phyloP scores from a whole-genome alignment of 2,888 invertebrate genomes.

The Drosophila borealis region DNA sequence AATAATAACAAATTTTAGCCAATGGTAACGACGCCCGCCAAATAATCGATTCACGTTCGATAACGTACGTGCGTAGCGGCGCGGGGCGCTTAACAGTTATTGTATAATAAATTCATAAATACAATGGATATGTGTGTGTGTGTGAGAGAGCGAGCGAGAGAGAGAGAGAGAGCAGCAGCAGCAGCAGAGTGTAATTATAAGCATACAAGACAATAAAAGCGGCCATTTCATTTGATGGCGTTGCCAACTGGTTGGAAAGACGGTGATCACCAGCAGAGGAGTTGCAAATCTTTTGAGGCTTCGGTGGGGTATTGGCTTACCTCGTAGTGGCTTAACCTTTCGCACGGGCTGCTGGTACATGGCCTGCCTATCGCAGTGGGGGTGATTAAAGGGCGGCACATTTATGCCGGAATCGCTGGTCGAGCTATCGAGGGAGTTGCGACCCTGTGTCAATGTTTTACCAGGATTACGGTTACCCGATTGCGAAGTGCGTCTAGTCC shows the following conservation, averaged over 20 bases:
- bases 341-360: constrained; percentile 64
- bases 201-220: not conserved
- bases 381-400: constrained; percentile 56
- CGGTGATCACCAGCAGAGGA: not conserved
- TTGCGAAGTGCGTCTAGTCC: constrained; percentile 8
- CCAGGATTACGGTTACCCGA: constrained; percentile 1
- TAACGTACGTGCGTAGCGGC: constrained; percentile 42
- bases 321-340: constrained; percentile 47
- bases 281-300: constrained; percentile 1
- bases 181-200: not conserved
- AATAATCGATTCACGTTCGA: constrained; percentile 30
- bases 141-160: not conserved
- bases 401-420: constrained; percentile 23
- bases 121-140: not conserved
- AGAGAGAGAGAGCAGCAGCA: not conserved
- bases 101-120: constrained; percentile 29
- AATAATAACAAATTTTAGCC: not conserved
- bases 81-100: constrained; percentile 42
- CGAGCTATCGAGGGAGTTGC: constrained; percentile 21
- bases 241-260: constrained; percentile 3
- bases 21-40: constrained; percentile 18
- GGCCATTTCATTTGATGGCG: constrained; percentile 1
- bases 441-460: constrained; percentile 3
- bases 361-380: constrained; percentile 67
- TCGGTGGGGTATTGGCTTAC: constrained; percentile 35